phyloP scores from a whole-genome alignment of 2,113 vertebrate genomes.

The Ameiurus melas region DNA sequence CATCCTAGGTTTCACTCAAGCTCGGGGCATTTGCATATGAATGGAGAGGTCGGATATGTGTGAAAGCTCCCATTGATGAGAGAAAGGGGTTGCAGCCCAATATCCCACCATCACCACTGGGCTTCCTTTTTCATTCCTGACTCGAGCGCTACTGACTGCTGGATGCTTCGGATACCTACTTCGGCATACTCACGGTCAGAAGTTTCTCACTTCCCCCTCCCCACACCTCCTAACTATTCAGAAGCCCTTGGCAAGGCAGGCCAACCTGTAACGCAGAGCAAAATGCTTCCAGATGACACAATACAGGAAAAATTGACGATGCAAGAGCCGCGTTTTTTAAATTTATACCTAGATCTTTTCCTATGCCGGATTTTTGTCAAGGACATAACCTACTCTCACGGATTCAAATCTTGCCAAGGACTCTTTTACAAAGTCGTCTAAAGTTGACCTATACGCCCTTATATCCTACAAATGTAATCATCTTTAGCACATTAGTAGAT shows the following conservation, averaged over 20 bases:
- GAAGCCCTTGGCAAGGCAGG: no score
- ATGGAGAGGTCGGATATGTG: conserved; percentile 51
- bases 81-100: conserved; percentile 32
- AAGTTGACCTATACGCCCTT: conserved; percentile 55
- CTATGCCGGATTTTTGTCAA: background rate
- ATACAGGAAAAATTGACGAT: background rate
- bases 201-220: background rate
- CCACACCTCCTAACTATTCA: background rate
- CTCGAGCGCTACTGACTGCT: conserved; percentile 25
- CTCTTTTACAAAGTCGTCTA: conserved; percentile 46
- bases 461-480: conserved; percentile 49
- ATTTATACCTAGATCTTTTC: background rate
- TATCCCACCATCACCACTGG: conserved; percentile 34
- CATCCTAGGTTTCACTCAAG: conserved; percentile 35
- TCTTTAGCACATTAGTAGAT: conserved; percentile 48
- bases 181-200: background rate
- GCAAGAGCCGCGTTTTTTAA: background rate
- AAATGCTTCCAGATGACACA: background rate
- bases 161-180: conserved; percentile 28
- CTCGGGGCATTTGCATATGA: conserved; percentile 51
- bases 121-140: conserved; percentile 35
- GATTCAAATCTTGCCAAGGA: conserved; percentile 35
- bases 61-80: conserved; percentile 58
- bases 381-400: conserved; percentile 23
- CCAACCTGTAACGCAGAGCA: background rate